phyloP scores from a whole-genome alignment of 30 jellyfish, hydroid and myxozoan genomes.

The Hydractinia echinata region DNA sequence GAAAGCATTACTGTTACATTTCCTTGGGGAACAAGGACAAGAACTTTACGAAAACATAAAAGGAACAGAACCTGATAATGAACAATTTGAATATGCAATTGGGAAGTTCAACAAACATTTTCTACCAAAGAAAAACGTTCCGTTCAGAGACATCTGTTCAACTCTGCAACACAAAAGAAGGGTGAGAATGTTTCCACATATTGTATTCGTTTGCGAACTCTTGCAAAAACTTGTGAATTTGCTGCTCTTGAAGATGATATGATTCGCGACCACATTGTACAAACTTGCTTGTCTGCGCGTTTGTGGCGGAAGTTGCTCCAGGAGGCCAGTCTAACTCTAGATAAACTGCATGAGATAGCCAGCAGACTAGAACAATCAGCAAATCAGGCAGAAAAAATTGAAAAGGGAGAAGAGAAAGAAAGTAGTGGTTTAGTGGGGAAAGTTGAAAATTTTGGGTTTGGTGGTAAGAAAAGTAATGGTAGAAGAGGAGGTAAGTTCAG shows the following conservation, averaged over 20 bases:
- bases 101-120: not conserved
- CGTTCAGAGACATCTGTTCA: not conserved
- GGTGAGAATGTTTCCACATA: not conserved
- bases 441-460: too few species aligned
- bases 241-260: not conserved
- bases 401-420: too few species aligned
- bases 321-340: too few species aligned
- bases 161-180: not conserved
- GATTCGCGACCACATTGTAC: not conserved
- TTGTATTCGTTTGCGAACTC: not conserved
- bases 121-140: not conserved
- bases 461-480: too few species aligned
- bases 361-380: too few species aligned
- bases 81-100: not conserved
- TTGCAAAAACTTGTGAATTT: not conserved
- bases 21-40: not conserved
- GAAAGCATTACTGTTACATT: not conserved
- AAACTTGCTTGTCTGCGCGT: not conserved
- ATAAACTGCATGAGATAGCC: too few species aligned
- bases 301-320: conserved; percentile 3
- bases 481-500: too few species aligned
- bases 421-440: too few species aligned
- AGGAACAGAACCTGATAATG: not conserved
- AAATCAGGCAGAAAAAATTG: too few species aligned
- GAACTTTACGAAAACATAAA: not conserved